phyloP scores from a whole-genome alignment of 2,113 vertebrate genomes.

The Scomber scombrus region DNA sequence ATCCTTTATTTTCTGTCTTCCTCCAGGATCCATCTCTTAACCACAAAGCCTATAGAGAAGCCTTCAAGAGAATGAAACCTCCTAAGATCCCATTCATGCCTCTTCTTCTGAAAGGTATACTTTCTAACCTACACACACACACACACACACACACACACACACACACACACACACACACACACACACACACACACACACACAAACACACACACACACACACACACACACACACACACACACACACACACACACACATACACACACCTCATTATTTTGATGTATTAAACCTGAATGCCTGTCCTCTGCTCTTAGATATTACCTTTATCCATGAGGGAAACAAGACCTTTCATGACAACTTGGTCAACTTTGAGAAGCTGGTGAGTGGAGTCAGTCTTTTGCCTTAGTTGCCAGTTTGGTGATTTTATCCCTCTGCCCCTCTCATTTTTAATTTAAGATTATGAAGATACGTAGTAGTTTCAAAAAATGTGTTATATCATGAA shows the following conservation, averaged over 20 bases:
- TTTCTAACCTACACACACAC: not conserved
- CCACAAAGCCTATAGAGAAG: conserved; percentile 98
- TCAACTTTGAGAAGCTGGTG: conserved; percentile 99
- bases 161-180: not conserved
- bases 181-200: not conserved
- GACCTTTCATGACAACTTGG: conserved; percentile 98
- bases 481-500: no score
- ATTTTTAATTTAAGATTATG: no score
- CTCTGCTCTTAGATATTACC: conserved; percentile 91
- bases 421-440: no score
- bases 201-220: not conserved
- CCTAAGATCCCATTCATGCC: conserved; percentile 99
- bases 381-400: conserved; percentile 62
- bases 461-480: no score
- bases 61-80: conserved; percentile 98
- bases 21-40: conserved; percentile 96
- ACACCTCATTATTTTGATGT: not conserved
- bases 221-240: not conserved
- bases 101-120: conserved; percentile 94
- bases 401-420: no score
- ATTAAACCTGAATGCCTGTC: not conserved
- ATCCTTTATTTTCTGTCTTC: conserved; percentile 28
- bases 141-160: not conserved
- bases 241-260: not conserved
- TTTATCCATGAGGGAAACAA: conserved; percentile 99